Evolutionary conservation across 2,113 vertebrate genomes (phyloP).

Genomic region (Rhea pennata): DNA sequence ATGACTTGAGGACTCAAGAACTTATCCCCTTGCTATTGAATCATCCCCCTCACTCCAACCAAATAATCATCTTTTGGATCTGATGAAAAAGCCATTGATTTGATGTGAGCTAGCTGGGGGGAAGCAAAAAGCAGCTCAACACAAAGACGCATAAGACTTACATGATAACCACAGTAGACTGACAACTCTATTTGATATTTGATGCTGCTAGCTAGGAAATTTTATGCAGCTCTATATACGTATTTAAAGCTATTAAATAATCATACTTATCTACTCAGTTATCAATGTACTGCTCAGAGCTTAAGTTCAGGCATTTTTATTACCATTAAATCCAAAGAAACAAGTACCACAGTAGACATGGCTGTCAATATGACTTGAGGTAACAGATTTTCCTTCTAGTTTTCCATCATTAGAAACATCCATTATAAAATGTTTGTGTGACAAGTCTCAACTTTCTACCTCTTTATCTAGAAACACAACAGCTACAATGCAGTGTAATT

Average conservation of each 20-base stretch:
- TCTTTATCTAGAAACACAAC: background rate
- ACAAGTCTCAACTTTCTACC: background rate
- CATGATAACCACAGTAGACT: background rate
- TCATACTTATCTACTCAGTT: background rate
- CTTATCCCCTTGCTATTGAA: background rate
- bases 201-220: background rate
- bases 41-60: background rate
- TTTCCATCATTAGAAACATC: background rate
- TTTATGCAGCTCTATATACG: background rate
- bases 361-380: background rate
- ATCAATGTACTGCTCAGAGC: background rate
- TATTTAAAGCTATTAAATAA: slow-evolving; percentile 10
- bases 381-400: background rate
- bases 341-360: background rate
- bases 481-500: background rate
- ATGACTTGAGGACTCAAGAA: background rate
- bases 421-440: background rate
- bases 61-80: slow-evolving; percentile 11
- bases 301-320: background rate
- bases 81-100: background rate
- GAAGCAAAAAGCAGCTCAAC: background rate
- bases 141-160: background rate
- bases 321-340: slow-evolving; percentile 19
- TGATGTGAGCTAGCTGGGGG: background rate
- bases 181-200: background rate